A percentile compares a stretch with the other conserved stretches of the same genome.
These are phyloP conservation scores for Pterophyllum scalare DNA, from an alignment of 2,113 vertebrate genomes.

Conservation along the genomic window DNA sequence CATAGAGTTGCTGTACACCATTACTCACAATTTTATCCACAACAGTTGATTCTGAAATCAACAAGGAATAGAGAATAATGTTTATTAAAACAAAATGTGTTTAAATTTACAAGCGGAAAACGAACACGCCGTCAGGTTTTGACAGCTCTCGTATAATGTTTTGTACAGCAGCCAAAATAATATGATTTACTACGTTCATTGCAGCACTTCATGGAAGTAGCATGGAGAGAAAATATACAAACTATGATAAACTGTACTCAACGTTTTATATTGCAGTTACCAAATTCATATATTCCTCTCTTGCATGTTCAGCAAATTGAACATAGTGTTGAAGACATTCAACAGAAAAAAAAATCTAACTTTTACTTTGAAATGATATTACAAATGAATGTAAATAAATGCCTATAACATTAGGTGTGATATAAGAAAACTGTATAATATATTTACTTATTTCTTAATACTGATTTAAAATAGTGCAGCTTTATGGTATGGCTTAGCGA, in stretches of 20 bases:
- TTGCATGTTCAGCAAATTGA: conserved; percentile 33
- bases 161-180: conserved; percentile 20
- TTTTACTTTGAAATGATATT: neutral
- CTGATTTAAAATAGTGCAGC: conserved; percentile 32
- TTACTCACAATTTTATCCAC: neutral
- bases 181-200: conserved; percentile 18
- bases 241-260: conserved; percentile 26
- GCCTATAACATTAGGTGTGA: neutral
- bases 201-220: conserved; percentile 71
- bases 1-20: neutral
- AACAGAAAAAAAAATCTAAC: neutral
- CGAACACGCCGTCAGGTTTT: conserved; percentile 2
- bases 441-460: conserved; percentile 15
- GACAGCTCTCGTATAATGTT: neutral
- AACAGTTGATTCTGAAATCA: neutral
- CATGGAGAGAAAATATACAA: conserved; percentile 57
- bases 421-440: conserved; percentile 4
- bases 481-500: conserved; percentile 42
- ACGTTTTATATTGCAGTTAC: conserved; percentile 19
- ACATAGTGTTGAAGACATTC: conserved; percentile 4
- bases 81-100: neutral
- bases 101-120: conserved; percentile 12
- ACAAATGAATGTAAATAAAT: neutral
- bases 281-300: conserved; percentile 45
- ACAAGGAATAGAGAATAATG: neutral